Base-by-base conservation (phyloP, 2,888 invertebrate genomes). In the Xylota sylvarum region DNA sequence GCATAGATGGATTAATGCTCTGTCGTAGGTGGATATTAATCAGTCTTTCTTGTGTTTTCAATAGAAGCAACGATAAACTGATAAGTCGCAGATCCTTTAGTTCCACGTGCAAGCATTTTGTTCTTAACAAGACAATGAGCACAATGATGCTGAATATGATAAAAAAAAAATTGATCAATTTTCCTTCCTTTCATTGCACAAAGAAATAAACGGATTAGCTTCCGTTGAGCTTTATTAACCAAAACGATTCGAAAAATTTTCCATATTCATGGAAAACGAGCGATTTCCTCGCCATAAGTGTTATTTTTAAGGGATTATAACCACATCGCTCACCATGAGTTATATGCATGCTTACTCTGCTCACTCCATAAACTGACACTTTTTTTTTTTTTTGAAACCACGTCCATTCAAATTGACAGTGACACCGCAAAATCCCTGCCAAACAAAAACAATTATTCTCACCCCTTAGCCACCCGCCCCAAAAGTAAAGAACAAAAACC, bases 391-490 rank as follows among this genome's bases (percentile, higher is more conserved):
- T 35, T 5, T 5, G 1, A 60, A 62, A 30, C 52, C 60, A n/a
- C 67, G 46, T 70, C 43, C 43, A 52, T 55, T 60, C 10, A 35
- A 62, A 52, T 35, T 64, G 55, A 55, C 48, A 55, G 35, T 56
- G 56, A 74, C 74, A 55, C 76, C 46, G 10, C 40, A 23, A 46
- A 65, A 55, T 55, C 70, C 52, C 17, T 32, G 43, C 17, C 60
- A 62, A 62, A 55, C 52, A 23, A 64, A 64, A 79, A 64, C 64
- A 79, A 72, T 79, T 79, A 72, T 9, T 60, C 37, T 56, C 64
- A 43, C 35, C 30, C 17, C 17, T 10, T 2, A 23, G 4, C 27
- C n/a, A n/a, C 56, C 19, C 23, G 10, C 4, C 1, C 9, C n/a
- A 35, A 40, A 27, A 35, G 5, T 4, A 27, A 17, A 6, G 0